Evolutionary conservation across 2,888 invertebrate genomes (phyloP).

Genomic region (Amiota mariae): DNA sequence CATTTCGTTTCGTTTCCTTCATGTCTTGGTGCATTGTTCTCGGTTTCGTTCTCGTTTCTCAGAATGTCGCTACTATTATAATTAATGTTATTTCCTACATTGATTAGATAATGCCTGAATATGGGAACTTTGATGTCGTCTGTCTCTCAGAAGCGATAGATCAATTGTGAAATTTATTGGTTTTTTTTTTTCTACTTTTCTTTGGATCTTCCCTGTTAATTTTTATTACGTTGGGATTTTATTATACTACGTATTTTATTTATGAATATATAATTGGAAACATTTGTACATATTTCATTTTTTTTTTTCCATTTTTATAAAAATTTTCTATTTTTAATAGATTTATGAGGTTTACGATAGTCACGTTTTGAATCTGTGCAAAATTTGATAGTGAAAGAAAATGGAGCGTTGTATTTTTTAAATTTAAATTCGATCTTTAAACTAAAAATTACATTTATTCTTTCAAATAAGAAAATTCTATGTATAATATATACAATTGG

Average conservation of each 20-base stretch:
- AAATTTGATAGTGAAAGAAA: too few species aligned
- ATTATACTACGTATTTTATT: not conserved
- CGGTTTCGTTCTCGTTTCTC: constrained; percentile 2
- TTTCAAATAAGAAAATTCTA: too few species aligned
- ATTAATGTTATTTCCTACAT: constrained; percentile 19
- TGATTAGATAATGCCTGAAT: constrained; percentile 20
- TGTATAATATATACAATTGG: too few species aligned
- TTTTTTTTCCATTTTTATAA: too few species aligned
- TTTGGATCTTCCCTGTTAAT: constrained; percentile 1
- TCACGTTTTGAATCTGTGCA: too few species aligned
- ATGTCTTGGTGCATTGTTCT: not conserved
- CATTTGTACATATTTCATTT: too few species aligned
- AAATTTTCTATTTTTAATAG: too few species aligned
- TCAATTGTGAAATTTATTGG: not conserved
- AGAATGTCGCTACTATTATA: constrained; percentile 8
- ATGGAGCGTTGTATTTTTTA: too few species aligned
- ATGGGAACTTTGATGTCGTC: not conserved
- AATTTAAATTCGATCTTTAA: too few species aligned
- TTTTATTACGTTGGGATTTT: not conserved
- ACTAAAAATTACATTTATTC: too few species aligned
- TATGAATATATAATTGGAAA: not conserved
- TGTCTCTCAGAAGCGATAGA: too few species aligned
- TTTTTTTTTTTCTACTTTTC: not conserved
- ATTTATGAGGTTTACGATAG: too few species aligned
- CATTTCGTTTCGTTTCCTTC: not conserved